These are phyloP conservation scores for Microtus agrestis DNA, from an alignment of 2,797 vertebrate genomes.

Conservation along the genomic window DNA sequence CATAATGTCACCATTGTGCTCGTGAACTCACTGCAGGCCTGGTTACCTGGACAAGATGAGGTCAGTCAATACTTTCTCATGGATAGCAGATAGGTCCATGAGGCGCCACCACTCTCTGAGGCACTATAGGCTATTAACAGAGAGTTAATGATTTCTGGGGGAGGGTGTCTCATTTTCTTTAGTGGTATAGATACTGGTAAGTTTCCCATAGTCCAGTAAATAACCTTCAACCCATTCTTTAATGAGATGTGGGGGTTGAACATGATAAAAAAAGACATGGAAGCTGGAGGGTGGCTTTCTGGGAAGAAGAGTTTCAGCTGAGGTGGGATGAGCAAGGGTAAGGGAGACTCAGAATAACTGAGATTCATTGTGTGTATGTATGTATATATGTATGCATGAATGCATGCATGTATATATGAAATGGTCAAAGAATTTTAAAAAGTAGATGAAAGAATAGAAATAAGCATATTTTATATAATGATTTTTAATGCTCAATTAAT, in stretches of 20 bases:
- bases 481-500: conserved; percentile 34
- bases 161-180: background rate
- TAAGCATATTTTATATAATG: background rate
- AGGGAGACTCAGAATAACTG: background rate
- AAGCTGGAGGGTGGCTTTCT: background rate
- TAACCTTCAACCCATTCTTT: background rate
- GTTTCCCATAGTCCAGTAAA: background rate
- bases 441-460: background rate
- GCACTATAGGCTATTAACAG: background rate
- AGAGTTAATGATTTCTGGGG: background rate
- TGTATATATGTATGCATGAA: background rate
- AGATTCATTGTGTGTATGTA: background rate
- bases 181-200: background rate
- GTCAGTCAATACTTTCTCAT: background rate
- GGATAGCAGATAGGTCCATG: background rate
- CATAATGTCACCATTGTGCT: background rate
- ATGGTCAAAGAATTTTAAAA: background rate
- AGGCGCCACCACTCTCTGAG: background rate
- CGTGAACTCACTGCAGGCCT: background rate
- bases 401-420: background rate
- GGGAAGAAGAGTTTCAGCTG: too few relatives aligned
- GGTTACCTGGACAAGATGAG: background rate
- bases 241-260: background rate
- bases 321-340: background rate
- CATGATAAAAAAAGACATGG: background rate